These are phyloP conservation scores for Calyptomena viridis DNA, from an alignment of 2,113 vertebrate genomes.

Conservation along the genomic window DNA sequence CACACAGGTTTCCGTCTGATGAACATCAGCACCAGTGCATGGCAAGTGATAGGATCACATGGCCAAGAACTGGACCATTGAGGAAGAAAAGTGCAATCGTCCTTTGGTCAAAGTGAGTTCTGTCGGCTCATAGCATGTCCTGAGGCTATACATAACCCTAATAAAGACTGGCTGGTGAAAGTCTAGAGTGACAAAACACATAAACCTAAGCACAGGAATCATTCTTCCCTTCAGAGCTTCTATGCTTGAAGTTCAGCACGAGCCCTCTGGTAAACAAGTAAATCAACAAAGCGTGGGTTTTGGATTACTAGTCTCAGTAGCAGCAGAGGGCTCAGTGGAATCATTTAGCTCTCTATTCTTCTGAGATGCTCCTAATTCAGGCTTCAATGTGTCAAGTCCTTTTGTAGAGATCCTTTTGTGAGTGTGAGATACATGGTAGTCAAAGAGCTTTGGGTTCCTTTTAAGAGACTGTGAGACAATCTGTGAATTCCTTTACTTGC, in stretches of 20 bases:
- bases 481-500: not conserved
- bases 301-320: not conserved
- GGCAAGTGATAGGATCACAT: fast-evolving
- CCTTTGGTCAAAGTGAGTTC: not conserved
- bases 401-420: not conserved
- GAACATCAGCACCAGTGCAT: not conserved
- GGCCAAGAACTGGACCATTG: not conserved
- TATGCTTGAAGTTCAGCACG: not conserved
- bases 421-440: not conserved
- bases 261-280: not conserved
- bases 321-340: not conserved
- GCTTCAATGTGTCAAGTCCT: not conserved
- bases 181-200: not conserved
- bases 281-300: not conserved
- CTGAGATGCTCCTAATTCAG: not conserved
- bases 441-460: not conserved
- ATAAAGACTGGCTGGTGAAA: not conserved
- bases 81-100: not conserved
- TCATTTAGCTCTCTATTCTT: not conserved
- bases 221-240: not conserved
- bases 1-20: not conserved
- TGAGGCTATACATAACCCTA: not conserved
- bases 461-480: not conserved
- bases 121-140: not conserved
- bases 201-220: not conserved